phyloP scores from a whole-genome alignment of 1,140 invertebrate genomes.

The Pantala flavescens region DNA sequence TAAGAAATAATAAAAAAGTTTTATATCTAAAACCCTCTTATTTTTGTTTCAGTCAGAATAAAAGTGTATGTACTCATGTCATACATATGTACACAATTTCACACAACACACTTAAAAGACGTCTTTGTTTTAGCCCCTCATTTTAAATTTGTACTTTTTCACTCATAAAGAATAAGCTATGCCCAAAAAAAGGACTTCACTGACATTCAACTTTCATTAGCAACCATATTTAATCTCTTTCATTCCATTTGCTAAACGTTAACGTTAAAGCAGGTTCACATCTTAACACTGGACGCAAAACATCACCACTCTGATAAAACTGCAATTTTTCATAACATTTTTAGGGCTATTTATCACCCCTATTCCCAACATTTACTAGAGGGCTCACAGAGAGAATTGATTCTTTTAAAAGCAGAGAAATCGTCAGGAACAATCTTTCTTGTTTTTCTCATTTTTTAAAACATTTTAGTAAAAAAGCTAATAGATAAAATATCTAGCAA shows the following conservation, averaged over 20 bases:
- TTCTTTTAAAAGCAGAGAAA: not conserved
- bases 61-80: constrained; percentile 7
- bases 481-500: constrained; percentile 2
- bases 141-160: not conserved
- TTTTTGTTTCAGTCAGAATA: constrained; percentile 2
- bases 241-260: constrained; percentile 5
- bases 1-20: constrained; percentile 11
- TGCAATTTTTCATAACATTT: constrained; percentile 9
- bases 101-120: not conserved
- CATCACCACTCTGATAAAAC: not conserved
- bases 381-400: not conserved
- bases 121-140: not conserved
- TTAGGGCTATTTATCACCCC: not conserved
- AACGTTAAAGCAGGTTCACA: not conserved
- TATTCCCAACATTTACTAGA: not conserved
- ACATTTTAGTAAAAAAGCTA: not conserved
- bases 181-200: not conserved
- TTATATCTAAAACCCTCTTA: constrained; percentile 9
- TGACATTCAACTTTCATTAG: not conserved
- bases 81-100: not conserved
- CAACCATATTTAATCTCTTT: not conserved
- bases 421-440: not conserved
- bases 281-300: constrained; percentile 3
- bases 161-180: constrained; percentile 8
- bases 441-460: not conserved